Evolutionary conservation across 1,140 invertebrate genomes (phyloP).

Genomic region (Lasioglossum albipes): DNA sequence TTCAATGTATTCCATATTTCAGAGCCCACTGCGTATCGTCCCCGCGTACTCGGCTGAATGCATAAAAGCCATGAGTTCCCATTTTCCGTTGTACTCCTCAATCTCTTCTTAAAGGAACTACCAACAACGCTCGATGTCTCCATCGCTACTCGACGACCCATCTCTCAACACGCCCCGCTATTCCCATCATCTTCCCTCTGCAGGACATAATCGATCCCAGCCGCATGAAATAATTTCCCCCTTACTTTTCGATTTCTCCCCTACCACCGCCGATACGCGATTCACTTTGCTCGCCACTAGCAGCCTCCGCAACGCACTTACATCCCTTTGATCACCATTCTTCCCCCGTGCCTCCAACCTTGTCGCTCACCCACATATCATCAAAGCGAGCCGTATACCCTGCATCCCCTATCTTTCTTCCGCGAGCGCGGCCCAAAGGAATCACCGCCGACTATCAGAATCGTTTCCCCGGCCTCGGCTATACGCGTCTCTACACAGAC

Average conservation of each 20-base stretch:
- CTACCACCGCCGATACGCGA: no score
- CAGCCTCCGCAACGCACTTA: neutral
- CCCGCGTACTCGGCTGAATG: neutral
- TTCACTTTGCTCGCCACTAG: no score
- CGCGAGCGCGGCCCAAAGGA: neutral
- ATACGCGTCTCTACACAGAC: no score
- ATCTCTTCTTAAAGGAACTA: conserved; percentile 12
- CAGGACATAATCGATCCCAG: neutral
- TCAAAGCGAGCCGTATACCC: neutral
- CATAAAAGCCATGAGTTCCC: conserved; percentile 5
- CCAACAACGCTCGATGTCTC: neutral
- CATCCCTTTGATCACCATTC: neutral
- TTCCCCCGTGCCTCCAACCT: neutral
- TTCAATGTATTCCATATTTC: conserved; percentile 26
- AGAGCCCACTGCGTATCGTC: conserved; percentile 9
- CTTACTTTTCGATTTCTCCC: neutral
- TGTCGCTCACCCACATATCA: neutral
- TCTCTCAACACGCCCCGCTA: neutral
- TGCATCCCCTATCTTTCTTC: neutral
- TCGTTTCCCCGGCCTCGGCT: no score
- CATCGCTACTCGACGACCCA: neutral
- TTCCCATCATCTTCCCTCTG: neutral
- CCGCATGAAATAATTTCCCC: neutral
- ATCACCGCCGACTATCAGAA: neutral
- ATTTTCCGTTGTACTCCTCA: no score